These are phyloP conservation scores for Candoia aspera DNA, from an alignment of 2,113 vertebrate species.

Conservation along the genomic window DNA sequence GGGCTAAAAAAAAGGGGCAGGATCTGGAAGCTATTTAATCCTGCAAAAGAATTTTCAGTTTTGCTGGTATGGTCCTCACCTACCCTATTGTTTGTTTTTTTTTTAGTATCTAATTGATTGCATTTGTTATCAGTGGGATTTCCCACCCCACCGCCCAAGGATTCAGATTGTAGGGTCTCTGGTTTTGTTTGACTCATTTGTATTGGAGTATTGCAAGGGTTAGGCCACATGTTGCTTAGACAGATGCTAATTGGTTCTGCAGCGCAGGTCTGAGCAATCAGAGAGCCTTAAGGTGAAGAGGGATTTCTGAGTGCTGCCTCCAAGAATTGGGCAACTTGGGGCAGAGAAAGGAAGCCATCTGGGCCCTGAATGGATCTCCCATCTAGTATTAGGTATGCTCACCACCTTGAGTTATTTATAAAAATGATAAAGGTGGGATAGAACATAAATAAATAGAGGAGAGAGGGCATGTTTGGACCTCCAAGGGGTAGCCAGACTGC, in stretches of 20 bases:
- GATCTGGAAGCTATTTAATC: not conserved
- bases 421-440: too few relatives aligned
- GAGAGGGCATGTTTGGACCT: not conserved
- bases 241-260: not conserved
- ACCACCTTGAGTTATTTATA: too few relatives aligned
- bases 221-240: not conserved
- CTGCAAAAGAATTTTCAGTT: not conserved
- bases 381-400: not conserved
- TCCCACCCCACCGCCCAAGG: too few relatives aligned
- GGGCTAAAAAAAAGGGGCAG: not conserved
- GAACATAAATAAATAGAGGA: too few relatives aligned
- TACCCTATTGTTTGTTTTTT: not conserved
- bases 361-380: not conserved
- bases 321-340: not conserved
- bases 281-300: not conserved
- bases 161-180: too few relatives aligned
- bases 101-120: not conserved
- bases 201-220: too few relatives aligned
- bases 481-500: not conserved
- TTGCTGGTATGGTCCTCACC: not conserved
- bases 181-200: too few relatives aligned
- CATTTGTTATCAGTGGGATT: too few relatives aligned
- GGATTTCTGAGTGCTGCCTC: not conserved
- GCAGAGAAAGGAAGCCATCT: not conserved
- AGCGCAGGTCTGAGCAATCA: not conserved